These are phyloP conservation scores for Tenualosa ilisha DNA, from an alignment of 2,797 vertebrate genomes.

Conservation along the genomic window DNA sequence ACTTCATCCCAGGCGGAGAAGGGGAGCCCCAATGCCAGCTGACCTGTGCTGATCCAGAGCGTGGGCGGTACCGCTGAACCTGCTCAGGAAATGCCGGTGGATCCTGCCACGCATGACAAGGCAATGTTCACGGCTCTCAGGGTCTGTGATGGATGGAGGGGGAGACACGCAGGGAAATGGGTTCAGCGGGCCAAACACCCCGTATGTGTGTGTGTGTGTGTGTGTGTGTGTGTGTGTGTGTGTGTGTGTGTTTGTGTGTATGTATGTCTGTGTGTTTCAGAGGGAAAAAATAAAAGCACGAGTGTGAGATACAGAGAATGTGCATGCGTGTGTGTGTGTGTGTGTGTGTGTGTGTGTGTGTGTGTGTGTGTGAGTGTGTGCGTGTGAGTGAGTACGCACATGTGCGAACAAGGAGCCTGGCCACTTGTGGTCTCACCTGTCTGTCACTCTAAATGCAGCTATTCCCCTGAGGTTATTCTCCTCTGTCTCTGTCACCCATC, in stretches of 20 bases:
- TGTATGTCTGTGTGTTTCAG: too few relatives aligned
- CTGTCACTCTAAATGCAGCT: conserved; percentile 43
- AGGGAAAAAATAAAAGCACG: too few relatives aligned
- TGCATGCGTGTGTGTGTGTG: not conserved
- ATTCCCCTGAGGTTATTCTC: not conserved
- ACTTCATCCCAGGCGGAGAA: not conserved
- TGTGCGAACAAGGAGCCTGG: conserved; percentile 22
- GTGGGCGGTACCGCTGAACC: not conserved
- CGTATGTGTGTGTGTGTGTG: conserved; percentile 19
- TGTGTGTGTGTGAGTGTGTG: not conserved
- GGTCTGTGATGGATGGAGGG: conserved; percentile 1
- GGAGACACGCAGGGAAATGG: not conserved
- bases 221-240: not conserved
- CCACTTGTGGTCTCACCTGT: conserved; percentile 15
- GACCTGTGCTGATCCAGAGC: not conserved
- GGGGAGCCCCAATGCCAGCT: not conserved
- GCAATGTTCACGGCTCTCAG: conserved; percentile 15
- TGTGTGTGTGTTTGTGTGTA: conserved; percentile 16
- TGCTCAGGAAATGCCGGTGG: not conserved
- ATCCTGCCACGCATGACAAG: not conserved
- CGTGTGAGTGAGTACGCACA: not conserved
- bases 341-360: not conserved
- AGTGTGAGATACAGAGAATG: not conserved
- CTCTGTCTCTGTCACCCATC: not conserved
- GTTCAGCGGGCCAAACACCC: not conserved